phyloP scores from a whole-genome alignment of 2,797 vertebrate species.

The Ataeniobius toweri region DNA sequence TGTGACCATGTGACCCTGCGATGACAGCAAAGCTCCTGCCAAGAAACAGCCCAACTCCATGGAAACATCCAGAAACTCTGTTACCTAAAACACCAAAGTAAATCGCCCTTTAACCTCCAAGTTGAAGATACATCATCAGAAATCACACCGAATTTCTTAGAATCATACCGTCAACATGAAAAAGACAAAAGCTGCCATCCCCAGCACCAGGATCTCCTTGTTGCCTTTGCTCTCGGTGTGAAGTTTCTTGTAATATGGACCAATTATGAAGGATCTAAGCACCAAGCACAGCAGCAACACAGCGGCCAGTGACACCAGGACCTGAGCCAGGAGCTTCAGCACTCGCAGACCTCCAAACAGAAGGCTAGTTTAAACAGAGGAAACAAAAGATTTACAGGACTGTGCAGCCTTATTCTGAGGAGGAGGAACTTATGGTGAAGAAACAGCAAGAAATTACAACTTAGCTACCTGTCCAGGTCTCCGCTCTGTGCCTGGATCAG shows the following conservation, averaged over 20 bases:
- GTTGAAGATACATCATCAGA: not conserved
- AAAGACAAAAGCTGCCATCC: constrained; percentile 92
- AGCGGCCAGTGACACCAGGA: constrained; percentile 87
- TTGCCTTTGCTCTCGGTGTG: constrained; percentile 92
- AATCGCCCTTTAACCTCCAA: not conserved
- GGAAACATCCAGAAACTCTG: constrained; percentile 91
- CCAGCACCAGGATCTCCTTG: constrained; percentile 95
- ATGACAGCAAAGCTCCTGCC: constrained; percentile 92
- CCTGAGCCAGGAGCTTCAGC: constrained; percentile 86
- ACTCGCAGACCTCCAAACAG: constrained; percentile 85
- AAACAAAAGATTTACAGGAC: constrained; percentile 9
- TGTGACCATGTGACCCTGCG: constrained; percentile 94
- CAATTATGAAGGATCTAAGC: constrained; percentile 88
- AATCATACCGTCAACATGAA: constrained; percentile 89
- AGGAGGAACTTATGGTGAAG: not conserved
- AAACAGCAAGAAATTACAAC: not conserved
- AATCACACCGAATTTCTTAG: not conserved
- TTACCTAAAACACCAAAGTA: constrained; percentile 78
- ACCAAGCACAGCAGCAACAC: constrained; percentile 88
- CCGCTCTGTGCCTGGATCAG: constrained; percentile 89
- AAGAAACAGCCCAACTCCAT: constrained; percentile 99
- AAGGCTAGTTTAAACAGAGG: constrained; percentile 74
- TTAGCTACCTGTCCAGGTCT: constrained; percentile 82
- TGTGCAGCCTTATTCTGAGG: not conserved
- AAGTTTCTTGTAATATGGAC: constrained; percentile 92